phyloP scores from a whole-genome alignment of 2,888 invertebrate species.

The Scrobipalpa atriplicella region DNA sequence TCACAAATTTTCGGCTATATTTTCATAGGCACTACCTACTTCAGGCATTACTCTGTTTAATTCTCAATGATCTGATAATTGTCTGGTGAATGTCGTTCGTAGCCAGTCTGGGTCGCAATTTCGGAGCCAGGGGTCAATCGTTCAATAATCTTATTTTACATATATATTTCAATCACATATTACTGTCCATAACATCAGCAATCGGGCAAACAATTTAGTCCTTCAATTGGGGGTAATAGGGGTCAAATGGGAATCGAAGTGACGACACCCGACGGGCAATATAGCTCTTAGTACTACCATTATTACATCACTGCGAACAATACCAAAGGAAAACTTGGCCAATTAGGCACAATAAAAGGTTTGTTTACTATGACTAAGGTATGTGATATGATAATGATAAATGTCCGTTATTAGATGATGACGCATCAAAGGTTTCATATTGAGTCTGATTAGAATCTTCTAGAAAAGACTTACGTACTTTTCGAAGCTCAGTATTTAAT shows the following conservation, averaged over 20 bases:
- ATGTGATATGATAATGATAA: neutral
- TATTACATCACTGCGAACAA: conserved; percentile 59
- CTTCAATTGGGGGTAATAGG: conserved; percentile 81
- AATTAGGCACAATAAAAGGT: conserved; percentile 63
- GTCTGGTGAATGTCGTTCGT: no score
- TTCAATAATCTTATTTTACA: conserved; percentile 4
- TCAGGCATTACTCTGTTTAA: no score
- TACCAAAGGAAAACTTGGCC: conserved; percentile 60
- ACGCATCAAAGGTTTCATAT: neutral
- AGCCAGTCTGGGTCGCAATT: conserved; percentile 1
- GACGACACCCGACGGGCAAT: conserved; percentile 53
- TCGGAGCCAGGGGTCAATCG: neutral
- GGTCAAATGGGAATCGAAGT: conserved; percentile 74
- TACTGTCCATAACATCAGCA: conserved; percentile 28
- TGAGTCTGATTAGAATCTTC: no score
- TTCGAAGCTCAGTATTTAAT: no score
- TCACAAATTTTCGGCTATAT: no score
- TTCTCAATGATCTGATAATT: neutral
- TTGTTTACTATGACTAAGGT: conserved; percentile 7
- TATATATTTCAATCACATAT: conserved; percentile 12
- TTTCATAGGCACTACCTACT: no score
- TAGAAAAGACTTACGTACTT: no score
- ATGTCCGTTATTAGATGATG: neutral
- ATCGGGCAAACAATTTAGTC: conserved; percentile 75
- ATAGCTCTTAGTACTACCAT: conserved; percentile 51